Evolutionary conservation across 2,113 vertebrate genomes (phyloP).

Genomic region (Gambusia affinis): DNA sequence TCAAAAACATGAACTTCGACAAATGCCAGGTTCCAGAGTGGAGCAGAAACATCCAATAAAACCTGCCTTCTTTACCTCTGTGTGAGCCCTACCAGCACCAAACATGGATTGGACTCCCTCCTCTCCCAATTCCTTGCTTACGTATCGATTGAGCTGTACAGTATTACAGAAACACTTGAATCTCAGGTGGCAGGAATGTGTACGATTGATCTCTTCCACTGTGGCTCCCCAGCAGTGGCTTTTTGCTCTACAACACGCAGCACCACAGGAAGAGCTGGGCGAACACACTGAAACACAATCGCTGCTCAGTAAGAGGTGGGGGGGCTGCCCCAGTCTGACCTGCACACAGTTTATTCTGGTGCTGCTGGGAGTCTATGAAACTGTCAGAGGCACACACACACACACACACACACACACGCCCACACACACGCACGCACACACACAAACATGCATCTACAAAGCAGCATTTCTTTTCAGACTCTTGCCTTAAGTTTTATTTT

Average conservation of each 20-base stretch:
- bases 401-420: no score
- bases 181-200: constrained; percentile 87
- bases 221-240: constrained; percentile 74
- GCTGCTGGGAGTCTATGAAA: constrained; percentile 8
- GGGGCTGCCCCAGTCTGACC: constrained; percentile 58
- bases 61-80: constrained; percentile 58
- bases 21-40: constrained; percentile 1
- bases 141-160: constrained; percentile 87
- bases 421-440: no score
- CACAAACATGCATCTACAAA: constrained; percentile 52
- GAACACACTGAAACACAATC: constrained; percentile 69
- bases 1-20: not conserved
- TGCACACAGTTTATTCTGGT: constrained; percentile 66
- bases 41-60: constrained; percentile 25
- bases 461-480: constrained; percentile 58
- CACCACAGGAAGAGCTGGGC: constrained; percentile 64
- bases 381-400: not conserved
- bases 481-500: constrained; percentile 81
- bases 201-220: constrained; percentile 84
- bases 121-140: constrained; percentile 59
- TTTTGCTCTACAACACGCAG: constrained; percentile 73
- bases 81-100: constrained; percentile 66
- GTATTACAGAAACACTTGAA: constrained; percentile 85
- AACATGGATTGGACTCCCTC: constrained; percentile 72
- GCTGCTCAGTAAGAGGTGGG: constrained; percentile 45